These are phyloP conservation scores for Melitaea athalia DNA, from an alignment of 2,888 invertebrate genomes.

Conservation along the genomic window DNA sequence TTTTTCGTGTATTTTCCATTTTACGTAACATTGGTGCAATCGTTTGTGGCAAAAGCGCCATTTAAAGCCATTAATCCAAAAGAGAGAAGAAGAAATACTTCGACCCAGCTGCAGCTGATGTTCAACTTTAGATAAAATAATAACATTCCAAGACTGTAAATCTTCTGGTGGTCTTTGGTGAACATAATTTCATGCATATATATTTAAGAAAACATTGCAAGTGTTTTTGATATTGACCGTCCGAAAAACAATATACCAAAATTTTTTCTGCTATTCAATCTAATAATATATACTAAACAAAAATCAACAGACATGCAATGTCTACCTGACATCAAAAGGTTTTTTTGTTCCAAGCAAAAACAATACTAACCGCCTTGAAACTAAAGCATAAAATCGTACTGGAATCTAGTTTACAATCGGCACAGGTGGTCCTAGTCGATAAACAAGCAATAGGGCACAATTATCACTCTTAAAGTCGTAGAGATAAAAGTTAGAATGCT, in stretches of 20 bases:
- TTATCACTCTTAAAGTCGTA: background rate
- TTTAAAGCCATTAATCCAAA: too few relatives aligned
- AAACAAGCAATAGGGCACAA: background rate
- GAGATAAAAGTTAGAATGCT: background rate
- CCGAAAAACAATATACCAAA: background rate
- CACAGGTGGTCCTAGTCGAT: slow-evolving; percentile 20
- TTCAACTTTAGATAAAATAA: too few relatives aligned
- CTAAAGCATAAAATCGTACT: background rate
- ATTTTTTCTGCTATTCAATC: background rate
- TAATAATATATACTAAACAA: slow-evolving; percentile 22
- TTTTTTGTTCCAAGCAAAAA: background rate
- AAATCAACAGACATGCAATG: slow-evolving; percentile 13
- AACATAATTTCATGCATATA: too few relatives aligned
- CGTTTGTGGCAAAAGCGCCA: too few relatives aligned
- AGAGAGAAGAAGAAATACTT: too few relatives aligned
- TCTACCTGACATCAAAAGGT: slow-evolving; percentile 22
- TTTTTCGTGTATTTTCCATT: too few relatives aligned
- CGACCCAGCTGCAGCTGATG: too few relatives aligned
- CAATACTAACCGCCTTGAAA: background rate
- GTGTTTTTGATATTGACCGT: too few relatives aligned
- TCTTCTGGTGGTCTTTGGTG: too few relatives aligned
- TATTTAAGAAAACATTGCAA: too few relatives aligned
- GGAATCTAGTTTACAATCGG: background rate
- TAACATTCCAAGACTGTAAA: too few relatives aligned
- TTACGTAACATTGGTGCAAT: too few relatives aligned